Evolutionary conservation across 2,113 vertebrate genomes (phyloP), one percentile per base, ranked within the genome.

Genomic region (Trematomus loennbergii): DNA sequence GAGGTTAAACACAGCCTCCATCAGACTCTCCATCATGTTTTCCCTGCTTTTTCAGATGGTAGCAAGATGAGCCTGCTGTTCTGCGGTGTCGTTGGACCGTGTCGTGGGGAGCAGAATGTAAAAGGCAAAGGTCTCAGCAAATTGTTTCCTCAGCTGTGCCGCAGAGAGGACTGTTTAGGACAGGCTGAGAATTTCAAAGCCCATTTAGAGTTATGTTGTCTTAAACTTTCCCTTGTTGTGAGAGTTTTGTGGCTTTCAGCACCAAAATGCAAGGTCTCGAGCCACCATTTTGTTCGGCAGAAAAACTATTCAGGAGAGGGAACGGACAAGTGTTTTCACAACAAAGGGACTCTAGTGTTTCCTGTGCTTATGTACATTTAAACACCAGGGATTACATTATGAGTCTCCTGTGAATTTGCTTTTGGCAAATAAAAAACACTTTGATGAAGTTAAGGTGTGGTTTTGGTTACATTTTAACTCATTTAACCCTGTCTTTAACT

Each of bases 61-160:
- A 83, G 90, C 85, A 46, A 58, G 67, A 80, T 85, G 88, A 79
- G 83, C 58, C 73, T 63, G 78, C 67, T 78, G 78, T 74, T 88
- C 54, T 52, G 63, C 65, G 55, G 46, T 59, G 78, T 88, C 86
- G 84, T 78, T 79, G 55, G 75, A 79, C 63, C 50, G 33, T 52
- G 71, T 73, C 71, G 65, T 70, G 72, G 79, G 81, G 88, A 90
- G 76, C 76, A 85, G 70, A 82, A 87, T 81, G 87, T 71, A 18
- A 81, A 78, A 91, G 89, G 71, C 87, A 92, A 90, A 93, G 89
- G 90, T 91, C 86, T 76, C 67, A 12, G 68, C 60, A 82, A 87
- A 87, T 55, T 93, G 91, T 93, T 94, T 91, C 89, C 81, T 90
- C 89, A 93, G 93, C 90, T 94, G 92, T 68, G 80, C 62, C 13